Evolutionary conservation across 2,888 invertebrate species (phyloP), one percentile per base, ranked within the genome.

Genomic region (Lycaena phlaeas): DNA sequence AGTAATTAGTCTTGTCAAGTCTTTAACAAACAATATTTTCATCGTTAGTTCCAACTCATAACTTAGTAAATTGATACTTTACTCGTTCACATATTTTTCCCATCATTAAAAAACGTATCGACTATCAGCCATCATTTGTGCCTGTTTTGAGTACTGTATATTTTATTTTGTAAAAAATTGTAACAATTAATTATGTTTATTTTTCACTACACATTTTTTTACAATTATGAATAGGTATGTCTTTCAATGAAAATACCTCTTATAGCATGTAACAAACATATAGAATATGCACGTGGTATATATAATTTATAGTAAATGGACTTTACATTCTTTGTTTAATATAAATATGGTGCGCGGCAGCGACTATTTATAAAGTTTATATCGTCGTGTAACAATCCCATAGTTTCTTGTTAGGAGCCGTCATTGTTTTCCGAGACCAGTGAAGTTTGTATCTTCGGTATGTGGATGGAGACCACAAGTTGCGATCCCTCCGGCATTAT

Each of bases 381-480:
- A 27, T 36, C 22, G 28, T 28, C 28, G 22, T 41, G 41, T 10
- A 41, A 12, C 28, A 25, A 36, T 36, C 36, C 28, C 17, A 22
- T 28, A 40, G 41, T 44, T 44, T 38, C 15, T 34, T 42, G 42
- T 36, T 42, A 11, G 37, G 50, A 52, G 52, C 51, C 50, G 53
- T 53, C 53, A 54, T 59, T 61, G 57, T 56, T 58, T 55, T 49
- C 42, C 45, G 39, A 53, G 55, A 51, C 52, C 49, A 48, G 50
- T 46, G 46, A 48, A 51, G 49, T 52, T 54, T 51, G 48, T 53
- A 50, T 51, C 49, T 53, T 52, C 46, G 48, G 53, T 55, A 54
- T 52, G 53, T 50, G 50, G 45, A 52, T 50, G 48, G 47, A 49
- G 46, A 44, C 45, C 45, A 31, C 46, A 43, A 39, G 44, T 45